Conservation (phyloP, 2,797 vertebrate genomes). For the Acipenser transmontanus region DNA sequence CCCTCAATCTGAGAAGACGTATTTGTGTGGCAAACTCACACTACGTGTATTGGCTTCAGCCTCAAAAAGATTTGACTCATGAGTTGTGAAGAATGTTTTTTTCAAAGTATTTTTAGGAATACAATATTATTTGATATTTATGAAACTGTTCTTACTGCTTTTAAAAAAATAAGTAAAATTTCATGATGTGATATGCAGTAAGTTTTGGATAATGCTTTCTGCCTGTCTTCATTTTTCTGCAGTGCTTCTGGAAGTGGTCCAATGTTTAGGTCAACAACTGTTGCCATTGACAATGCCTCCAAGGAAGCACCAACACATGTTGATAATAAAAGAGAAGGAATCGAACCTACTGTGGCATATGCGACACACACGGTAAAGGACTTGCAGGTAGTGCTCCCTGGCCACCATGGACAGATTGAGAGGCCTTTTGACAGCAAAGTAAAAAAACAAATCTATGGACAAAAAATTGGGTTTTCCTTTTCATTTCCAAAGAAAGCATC, state of each 20-base stretch:
- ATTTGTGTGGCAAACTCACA: too few species aligned
- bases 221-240: constrained; percentile 21
- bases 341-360: too few species aligned
- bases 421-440: constrained; percentile 35
- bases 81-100: too few species aligned
- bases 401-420: constrained; percentile 24
- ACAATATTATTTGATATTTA: too few species aligned
- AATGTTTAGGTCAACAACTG: constrained; percentile 95
- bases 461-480: constrained; percentile 74
- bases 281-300: constrained; percentile 71
- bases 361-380: too few species aligned
- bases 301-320: constrained; percentile 16
- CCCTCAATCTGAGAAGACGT: too few species aligned
- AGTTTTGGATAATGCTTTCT: neutral
- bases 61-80: too few species aligned
- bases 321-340: too few species aligned
- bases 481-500: constrained; percentile 76
- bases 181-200: neutral
- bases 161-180: too few species aligned
- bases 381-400: neutral
- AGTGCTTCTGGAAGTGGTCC: constrained; percentile 93
- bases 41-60: too few species aligned
- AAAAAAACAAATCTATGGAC: constrained; percentile 53
- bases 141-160: too few species aligned
- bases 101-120: too few species aligned